Conservation (phyloP, 2,888 invertebrate genomes). For the Drosophila sordidula region DNA sequence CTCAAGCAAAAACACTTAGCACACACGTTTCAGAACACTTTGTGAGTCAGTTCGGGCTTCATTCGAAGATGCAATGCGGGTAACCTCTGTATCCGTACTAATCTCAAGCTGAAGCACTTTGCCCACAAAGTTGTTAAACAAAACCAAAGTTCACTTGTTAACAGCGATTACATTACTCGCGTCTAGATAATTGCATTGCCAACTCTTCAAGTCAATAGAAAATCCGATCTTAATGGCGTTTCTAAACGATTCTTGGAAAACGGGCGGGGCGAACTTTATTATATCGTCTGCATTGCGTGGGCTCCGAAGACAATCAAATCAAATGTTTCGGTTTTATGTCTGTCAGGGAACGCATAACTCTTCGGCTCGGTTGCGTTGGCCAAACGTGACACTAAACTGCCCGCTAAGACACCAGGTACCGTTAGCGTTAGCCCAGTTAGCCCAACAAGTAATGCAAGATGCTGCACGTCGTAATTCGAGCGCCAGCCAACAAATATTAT, state of each 20-base stretch:
- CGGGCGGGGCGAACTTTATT: neutral
- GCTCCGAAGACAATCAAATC: conserved; percentile 36
- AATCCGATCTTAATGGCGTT: conserved; percentile 52
- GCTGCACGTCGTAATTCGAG: conserved; percentile 55
- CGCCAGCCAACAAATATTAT: conserved; percentile 48
- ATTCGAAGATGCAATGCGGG: conserved; percentile 25
- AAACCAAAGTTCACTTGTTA: conserved; percentile 1
- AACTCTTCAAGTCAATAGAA: neutral
- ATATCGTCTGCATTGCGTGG: conserved; percentile 34
- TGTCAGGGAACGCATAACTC: conserved; percentile 53
- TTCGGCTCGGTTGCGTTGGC: conserved; percentile 8
- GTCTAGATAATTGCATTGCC: neutral
- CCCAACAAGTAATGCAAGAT: conserved; percentile 45
- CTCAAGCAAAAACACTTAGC: conserved; percentile 19
- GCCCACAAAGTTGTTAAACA: conserved; percentile 4
- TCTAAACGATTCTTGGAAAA: conserved; percentile 34
- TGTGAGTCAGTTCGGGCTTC: conserved; percentile 4
- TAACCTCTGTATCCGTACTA: neutral
- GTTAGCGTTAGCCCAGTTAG: conserved; percentile 49
- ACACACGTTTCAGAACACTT: neutral
- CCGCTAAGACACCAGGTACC: conserved; percentile 48
- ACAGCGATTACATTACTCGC: neutral
- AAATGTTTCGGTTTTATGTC: conserved; percentile 48
- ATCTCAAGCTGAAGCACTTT: conserved; percentile 5
- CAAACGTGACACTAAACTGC: conserved; percentile 23